phyloP scores from a whole-genome alignment of 2,888 invertebrate genomes.

The Nowickia ferox region DNA sequence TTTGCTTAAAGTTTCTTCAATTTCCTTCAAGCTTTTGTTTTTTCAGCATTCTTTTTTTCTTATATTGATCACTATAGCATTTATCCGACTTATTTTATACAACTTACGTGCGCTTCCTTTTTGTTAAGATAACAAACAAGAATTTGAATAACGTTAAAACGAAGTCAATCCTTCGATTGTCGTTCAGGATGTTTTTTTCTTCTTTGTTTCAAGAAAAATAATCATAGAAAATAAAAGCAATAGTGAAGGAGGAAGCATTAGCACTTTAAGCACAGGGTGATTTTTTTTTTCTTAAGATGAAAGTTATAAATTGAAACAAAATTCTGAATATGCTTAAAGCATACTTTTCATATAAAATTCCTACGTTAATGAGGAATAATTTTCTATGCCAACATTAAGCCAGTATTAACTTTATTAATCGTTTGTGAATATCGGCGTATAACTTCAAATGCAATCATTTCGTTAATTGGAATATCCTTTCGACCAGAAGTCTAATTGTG shows the following conservation, averaged over 20 bases:
- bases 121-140: conserved; percentile 53
- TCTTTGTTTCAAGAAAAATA: conserved; percentile 2
- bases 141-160: conserved; percentile 63
- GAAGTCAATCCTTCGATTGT: conserved; percentile 50
- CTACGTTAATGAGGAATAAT: too few species aligned
- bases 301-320: background rate
- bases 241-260: conserved; percentile 10
- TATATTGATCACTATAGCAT: conserved; percentile 39
- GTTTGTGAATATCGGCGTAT: too few species aligned
- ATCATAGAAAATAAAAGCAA: conserved; percentile 28
- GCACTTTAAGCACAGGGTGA: background rate
- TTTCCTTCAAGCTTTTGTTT: conserved; percentile 22
- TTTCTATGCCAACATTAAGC: too few species aligned
- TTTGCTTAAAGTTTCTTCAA: conserved; percentile 41
- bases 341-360: too few species aligned
- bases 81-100: conserved; percentile 32
- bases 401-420: too few species aligned
- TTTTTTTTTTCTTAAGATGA: background rate
- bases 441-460: too few species aligned
- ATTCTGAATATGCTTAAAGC: background rate
- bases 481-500: too few species aligned
- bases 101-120: conserved; percentile 25
- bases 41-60: background rate
- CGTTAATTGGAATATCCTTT: too few species aligned
- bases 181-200: background rate